A percentile compares a stretch with the other conserved stretches of the same genome.
These are phyloP conservation scores for Petromus typicus DNA, from an alignment of 2,113 vertebrate species.

Conservation along the genomic window DNA sequence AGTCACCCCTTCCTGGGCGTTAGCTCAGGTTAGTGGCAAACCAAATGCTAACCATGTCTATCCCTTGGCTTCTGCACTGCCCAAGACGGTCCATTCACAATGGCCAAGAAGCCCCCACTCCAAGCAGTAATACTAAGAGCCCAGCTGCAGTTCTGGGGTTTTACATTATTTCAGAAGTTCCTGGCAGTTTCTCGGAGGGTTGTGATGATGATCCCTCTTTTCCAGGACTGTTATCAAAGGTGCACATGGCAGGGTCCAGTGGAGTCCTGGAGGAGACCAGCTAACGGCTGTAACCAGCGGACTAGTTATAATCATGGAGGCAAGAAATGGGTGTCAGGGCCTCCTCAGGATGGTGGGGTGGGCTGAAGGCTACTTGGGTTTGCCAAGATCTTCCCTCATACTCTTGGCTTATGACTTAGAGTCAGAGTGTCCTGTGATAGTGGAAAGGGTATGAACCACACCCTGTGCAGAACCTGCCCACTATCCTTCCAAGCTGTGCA, in stretches of 20 bases:
- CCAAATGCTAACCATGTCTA: background rate
- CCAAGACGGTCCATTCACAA: background rate
- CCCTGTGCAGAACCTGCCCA: background rate
- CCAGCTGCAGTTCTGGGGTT: background rate
- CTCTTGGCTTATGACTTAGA: background rate
- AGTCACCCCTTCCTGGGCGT: background rate
- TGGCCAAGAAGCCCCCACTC: background rate
- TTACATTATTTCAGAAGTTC: background rate
- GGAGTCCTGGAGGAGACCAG: background rate
- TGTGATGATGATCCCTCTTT: constrained; percentile 25
- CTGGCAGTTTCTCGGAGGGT: background rate
- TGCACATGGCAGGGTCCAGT: background rate
- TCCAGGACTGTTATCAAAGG: background rate
- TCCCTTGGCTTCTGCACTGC: background rate
- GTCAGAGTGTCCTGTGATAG: background rate
- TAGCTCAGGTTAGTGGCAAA: background rate
- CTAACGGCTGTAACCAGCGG: background rate
- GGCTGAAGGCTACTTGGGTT: background rate
- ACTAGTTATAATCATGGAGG: background rate
- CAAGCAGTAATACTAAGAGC: background rate
- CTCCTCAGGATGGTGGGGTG: background rate
- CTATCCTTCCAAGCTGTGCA: background rate
- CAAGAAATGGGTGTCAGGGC: background rate
- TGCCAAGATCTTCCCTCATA: background rate
- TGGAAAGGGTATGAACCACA: background rate